phyloP scores from a whole-genome alignment of 2,797 vertebrate genomes.

The Spinus pinus region DNA sequence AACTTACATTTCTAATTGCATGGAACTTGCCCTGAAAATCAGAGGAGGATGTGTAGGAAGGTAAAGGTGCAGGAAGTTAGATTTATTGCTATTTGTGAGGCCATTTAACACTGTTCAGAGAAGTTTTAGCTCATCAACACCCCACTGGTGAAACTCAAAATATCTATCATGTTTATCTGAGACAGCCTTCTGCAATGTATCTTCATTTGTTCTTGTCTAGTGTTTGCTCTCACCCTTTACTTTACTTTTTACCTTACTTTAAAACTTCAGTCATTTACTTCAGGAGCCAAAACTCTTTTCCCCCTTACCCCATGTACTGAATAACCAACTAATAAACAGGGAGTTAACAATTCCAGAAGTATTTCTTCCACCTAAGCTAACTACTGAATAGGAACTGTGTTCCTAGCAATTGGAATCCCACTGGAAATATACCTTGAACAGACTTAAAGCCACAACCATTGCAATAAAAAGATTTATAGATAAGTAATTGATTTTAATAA shows the following conservation, averaged over 20 bases:
- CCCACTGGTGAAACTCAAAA: background rate
- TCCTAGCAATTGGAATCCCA: background rate
- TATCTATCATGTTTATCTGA: background rate
- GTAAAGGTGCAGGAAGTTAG: background rate
- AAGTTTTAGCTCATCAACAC: background rate
- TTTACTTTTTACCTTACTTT: background rate
- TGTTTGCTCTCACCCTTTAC: background rate
- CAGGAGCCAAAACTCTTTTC: background rate
- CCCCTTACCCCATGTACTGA: background rate
- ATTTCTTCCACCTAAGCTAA: background rate
- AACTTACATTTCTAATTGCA: background rate
- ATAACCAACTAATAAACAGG: background rate
- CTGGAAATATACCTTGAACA: background rate
- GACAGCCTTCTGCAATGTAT: background rate
- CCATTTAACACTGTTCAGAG: background rate
- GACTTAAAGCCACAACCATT: background rate
- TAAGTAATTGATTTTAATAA: background rate
- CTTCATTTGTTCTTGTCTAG: background rate
- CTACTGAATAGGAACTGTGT: accelerated
- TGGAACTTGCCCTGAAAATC: background rate
- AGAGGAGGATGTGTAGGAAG: background rate
- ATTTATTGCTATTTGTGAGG: background rate
- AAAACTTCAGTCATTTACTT: background rate
- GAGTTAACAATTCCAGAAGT: background rate
- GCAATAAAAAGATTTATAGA: background rate